Evolutionary conservation across 2,888 invertebrate species (phyloP).

Genomic region (Lycocerus yunnanus): DNA sequence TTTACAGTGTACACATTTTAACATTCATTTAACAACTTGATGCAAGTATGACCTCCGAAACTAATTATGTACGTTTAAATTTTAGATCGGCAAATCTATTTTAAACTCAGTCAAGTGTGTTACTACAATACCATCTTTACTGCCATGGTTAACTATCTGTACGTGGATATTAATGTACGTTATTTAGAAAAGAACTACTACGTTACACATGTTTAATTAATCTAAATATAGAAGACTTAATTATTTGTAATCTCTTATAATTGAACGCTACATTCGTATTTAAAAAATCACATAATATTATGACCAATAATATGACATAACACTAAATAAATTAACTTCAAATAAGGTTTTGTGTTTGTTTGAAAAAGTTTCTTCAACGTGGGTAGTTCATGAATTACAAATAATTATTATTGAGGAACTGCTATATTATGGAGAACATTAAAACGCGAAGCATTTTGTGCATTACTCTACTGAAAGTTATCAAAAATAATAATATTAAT

Average conservation of each 20-base stretch:
- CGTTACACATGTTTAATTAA: neutral
- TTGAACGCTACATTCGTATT: neutral
- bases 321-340: neutral
- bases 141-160: neutral
- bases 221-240: neutral
- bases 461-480: neutral
- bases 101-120: conserved; percentile 4
- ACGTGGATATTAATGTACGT: neutral
- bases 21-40: neutral
- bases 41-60: conserved; percentile 3
- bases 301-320: neutral
- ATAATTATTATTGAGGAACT: neutral
- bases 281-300: neutral
- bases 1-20: neutral
- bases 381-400: neutral
- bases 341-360: neutral
- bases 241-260: neutral
- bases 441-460: neutral
- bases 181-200: neutral
- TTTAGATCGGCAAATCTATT: conserved; percentile 4
- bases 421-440: neutral
- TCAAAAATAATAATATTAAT: no score
- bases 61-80: conserved; percentile 5
- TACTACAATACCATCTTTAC: conserved; percentile 4
- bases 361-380: neutral